A percentile compares a stretch with the other conserved stretches of the same genome.
Conservation (phyloP, 1,140 invertebrate genomes). For the Thalassaphorura encarpata region DNA sequence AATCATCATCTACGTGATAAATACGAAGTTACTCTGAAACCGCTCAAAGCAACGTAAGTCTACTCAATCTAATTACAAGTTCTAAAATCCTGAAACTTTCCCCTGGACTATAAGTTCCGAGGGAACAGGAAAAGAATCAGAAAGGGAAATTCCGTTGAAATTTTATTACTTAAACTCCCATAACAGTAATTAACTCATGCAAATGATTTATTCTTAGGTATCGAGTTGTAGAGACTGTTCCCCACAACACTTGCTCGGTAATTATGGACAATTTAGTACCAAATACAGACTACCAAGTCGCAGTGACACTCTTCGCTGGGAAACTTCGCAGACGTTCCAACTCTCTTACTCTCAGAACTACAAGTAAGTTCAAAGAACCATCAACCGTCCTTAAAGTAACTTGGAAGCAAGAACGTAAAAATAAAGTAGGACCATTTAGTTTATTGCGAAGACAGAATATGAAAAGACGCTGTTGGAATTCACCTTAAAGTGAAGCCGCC, state of each 20-base stretch:
- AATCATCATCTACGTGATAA: conserved; percentile 16
- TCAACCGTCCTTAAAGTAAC: no score
- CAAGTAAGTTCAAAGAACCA: conserved; percentile 60
- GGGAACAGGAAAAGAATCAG: not conserved
- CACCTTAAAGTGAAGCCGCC: no score
- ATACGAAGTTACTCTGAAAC: conserved; percentile 31
- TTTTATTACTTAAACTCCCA: not conserved
- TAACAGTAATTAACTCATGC: no score
- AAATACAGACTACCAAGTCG: conserved; percentile 75
- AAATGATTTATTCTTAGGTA: no score
- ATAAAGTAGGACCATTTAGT: no score
- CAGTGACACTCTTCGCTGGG: conserved; percentile 66
- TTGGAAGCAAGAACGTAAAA: no score
- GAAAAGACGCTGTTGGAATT: no score
- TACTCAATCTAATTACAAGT: not conserved
- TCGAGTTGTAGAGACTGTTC: conserved; percentile 29
- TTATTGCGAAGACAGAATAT: no score
- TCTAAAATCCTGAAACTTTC: not conserved
- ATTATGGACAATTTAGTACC: conserved; percentile 50
- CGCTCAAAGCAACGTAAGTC: conserved; percentile 17
- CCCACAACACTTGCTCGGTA: conserved; percentile 23
- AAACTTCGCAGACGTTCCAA: conserved; percentile 57
- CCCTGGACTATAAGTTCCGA: no score
- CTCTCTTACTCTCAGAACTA: conserved; percentile 73
- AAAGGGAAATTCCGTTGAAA: not conserved